phyloP scores from a whole-genome alignment of 1,140 invertebrate species.

The Drosophila sucinea region DNA sequence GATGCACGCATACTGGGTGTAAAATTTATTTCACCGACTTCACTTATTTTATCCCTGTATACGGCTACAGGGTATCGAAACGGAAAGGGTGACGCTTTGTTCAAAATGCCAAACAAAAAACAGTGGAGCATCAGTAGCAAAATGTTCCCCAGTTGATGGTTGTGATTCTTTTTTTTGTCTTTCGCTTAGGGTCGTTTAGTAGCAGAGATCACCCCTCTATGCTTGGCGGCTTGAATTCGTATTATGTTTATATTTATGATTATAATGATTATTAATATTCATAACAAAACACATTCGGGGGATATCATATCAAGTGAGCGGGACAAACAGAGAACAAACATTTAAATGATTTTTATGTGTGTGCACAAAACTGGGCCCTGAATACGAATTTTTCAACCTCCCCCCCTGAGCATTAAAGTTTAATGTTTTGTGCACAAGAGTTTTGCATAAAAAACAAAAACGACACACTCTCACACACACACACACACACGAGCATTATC shows the following conservation, averaged over 20 bases:
- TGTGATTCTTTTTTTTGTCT: conserved; percentile 4
- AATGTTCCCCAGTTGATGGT: conserved; percentile 7
- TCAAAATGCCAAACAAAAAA: neutral
- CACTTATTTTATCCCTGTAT: no score
- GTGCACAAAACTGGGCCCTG: conserved; percentile 49
- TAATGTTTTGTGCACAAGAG: conserved; percentile 61
- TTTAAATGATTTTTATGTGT: conserved; percentile 75
- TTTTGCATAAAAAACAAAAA: conserved; percentile 50
- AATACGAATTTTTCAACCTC: conserved; percentile 26
- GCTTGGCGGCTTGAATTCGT: conserved; percentile 3
- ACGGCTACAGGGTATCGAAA: neutral
- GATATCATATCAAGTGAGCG: conserved; percentile 31
- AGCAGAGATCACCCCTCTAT: conserved; percentile 5
- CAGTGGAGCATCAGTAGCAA: neutral
- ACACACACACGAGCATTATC: conserved; percentile 19
- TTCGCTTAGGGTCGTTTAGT: conserved; percentile 6
- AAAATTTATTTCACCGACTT: no score
- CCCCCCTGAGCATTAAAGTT: conserved; percentile 53
- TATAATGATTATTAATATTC: conserved; percentile 64
- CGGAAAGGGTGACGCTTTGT: neutral
- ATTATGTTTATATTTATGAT: conserved; percentile 57
- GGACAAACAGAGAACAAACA: conserved; percentile 50
- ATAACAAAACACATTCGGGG: conserved; percentile 51
- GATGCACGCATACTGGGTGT: no score
- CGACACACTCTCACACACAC: conserved; percentile 4